Conservation (phyloP, 1,140 invertebrate species). For the Cyphomyrmex costatus region DNA sequence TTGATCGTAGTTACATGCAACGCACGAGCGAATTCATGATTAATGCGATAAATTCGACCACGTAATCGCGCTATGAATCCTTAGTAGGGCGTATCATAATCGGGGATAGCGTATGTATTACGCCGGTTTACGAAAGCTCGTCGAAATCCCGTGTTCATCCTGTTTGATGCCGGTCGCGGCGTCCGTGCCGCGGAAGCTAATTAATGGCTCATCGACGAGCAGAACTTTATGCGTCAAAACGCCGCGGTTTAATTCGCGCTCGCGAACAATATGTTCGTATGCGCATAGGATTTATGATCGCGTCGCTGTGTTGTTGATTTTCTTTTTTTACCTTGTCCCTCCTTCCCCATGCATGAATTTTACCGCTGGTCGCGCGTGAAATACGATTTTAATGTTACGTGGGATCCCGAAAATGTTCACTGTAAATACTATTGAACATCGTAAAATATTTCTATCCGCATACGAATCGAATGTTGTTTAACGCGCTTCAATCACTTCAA, state of each 20-base stretch:
- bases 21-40: neutral
- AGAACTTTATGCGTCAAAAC: conserved; percentile 74
- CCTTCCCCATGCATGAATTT: neutral
- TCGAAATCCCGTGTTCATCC: conserved; percentile 67
- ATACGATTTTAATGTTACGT: conserved; percentile 45
- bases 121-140: conserved; percentile 56
- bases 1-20: neutral
- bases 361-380: conserved; percentile 40
- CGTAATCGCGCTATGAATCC: conserved; percentile 39
- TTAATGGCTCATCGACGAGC: conserved; percentile 73
- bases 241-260: conserved; percentile 69
- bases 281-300: conserved; percentile 49
- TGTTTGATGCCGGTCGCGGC: conserved; percentile 67
- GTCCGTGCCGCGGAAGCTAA: conserved; percentile 74
- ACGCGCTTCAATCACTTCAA: conserved; percentile 2
- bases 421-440: conserved; percentile 47
- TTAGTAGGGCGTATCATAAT: conserved; percentile 19
- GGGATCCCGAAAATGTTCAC: neutral
- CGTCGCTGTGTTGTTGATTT: neutral
- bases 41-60: conserved; percentile 21
- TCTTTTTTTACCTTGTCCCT: neutral
- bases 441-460: conserved; percentile 1
- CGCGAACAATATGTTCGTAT: conserved; percentile 21
- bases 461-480: neutral
- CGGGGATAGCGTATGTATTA: conserved; percentile 51